Base-by-base conservation (phyloP, 2,797 vertebrate genomes). In the Florisuga fusca region DNA sequence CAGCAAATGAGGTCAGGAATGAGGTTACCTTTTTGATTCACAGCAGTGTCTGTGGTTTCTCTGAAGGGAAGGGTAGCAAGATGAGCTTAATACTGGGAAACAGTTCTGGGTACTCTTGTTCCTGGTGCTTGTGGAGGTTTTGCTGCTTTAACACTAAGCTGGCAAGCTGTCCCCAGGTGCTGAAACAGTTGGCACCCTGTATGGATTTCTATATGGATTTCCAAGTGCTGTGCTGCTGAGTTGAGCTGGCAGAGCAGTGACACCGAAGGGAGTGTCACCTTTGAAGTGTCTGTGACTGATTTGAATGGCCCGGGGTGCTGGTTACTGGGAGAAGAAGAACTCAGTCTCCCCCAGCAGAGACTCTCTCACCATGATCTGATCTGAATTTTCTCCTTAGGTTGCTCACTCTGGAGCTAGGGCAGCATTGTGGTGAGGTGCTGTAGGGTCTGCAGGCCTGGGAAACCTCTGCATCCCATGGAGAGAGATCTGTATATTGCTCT, bases 391-490 rank as follows among this genome's bases (percentile, higher is more conserved):
- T 76, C 46, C 74, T 57, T 14, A 38, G 75, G 23, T 74, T 68
- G 48, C 46, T 91, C 4, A 0, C 26, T 61, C 41, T 58, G 57
- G 66, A 87, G 46, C 53, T 27, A 17, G 27, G 29, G 19, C 36
- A 43, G 51, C 29, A 4, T 61, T 2, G 3, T 59, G 67, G 22
- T 58, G 31, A 67, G 53, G 7, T 58, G 64, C 48, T 0, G 0
- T 1, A n/a, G 33, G n/a, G 48, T 25, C 68, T 68, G 66, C 59
- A 66, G n/a, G 51, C 27, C 16, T 18, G 31, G 41, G 43, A 17
- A 4, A 62, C 31, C 38, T 0, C 6, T 57, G 27, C 6, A 14
- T 53, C 31, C 38, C 0, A 0, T 59, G 79, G 50, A 4, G 27
- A 57, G 69, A 3, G 55, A n/a, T 59, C 43, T 43, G 57, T 41